Base-by-base conservation (phyloP, 2,888 invertebrate genomes). In the Cetonia aurata region DNA sequence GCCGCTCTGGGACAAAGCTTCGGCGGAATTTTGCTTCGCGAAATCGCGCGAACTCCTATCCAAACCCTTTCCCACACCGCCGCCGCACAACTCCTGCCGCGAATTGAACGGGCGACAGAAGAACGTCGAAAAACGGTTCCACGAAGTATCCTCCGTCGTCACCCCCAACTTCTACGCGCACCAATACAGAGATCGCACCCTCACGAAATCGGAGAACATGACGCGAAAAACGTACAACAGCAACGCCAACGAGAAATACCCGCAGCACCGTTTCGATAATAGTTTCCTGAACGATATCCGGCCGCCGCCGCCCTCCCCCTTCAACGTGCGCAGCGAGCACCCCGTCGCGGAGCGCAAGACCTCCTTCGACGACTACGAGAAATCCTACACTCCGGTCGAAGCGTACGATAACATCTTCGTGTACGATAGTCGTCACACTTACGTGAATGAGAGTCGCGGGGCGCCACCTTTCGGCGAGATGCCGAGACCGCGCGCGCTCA, bases 1-100 rank as follows among this genome's bases (percentile, higher is more conserved):
- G 56, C 91, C 91, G 1, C 83, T 91, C 13, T 92, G 91, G 88
- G 92, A 92, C 81, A 90, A 90, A 80, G 90, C 91, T n/a, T 90
- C 90, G 10, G 91, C 91, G 0, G 92, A 92, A 81, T 91, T 91
- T 80, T 91, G 90, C 79, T 92, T 92, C 78, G 91, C 91, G 44
- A 91, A 91, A 78, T 92, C 92, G 0, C 88, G 91, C 4, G 91
- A 92, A 80, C 84, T 92, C 12, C 83, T 92, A 1, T 89, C 89
- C 44, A 88, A 90, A 60, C 90, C 91, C 0, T 85, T 86, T 37
- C 77, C 80, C 6, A 78, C 75, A 53, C 77, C 79, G 9, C 78
- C 80, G 13, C 78, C 80, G 12, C 82, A 83, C 73, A 82, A 82
- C 72, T 84, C 84, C 3, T 84, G 83, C 71, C 79, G 83, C 9